Evolutionary conservation across 2,888 invertebrate species (phyloP).

Genomic region (Plutella xylostella): DNA sequence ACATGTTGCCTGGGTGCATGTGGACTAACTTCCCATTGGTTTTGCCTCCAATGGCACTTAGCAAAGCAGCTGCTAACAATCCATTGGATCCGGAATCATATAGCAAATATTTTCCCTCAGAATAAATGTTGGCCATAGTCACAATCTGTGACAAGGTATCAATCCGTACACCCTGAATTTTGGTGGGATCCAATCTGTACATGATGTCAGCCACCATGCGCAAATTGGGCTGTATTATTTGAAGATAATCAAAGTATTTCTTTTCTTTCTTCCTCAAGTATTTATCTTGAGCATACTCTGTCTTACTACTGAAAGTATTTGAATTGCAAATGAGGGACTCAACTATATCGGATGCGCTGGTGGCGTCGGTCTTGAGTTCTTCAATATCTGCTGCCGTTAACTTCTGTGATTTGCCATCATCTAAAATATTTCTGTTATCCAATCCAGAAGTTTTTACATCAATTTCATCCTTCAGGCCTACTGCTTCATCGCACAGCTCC

Average conservation of each 20-base stretch:
- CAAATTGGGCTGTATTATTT: conserved; percentile 83
- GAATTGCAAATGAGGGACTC: conserved; percentile 91
- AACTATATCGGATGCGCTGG: conserved; percentile 85
- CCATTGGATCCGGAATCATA: conserved; percentile 93
- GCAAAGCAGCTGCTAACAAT: conserved; percentile 82
- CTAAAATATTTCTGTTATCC: conserved; percentile 88
- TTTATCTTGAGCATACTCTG: conserved; percentile 93
- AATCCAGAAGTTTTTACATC: conserved; percentile 75
- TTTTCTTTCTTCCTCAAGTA: conserved; percentile 95
- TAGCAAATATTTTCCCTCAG: conserved; percentile 81
- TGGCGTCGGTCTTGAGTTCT: conserved; percentile 79
- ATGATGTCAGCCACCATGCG: conserved; percentile 87
- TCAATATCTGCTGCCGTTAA: conserved; percentile 87
- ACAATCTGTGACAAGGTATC: conserved; percentile 93
- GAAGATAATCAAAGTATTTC: conserved; percentile 89
- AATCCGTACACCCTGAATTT: conserved; percentile 81
- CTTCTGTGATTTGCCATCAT: conserved; percentile 84
- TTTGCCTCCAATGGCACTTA: conserved; percentile 79
- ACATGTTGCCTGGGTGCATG: conserved; percentile 84
- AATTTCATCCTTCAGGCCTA: conserved; percentile 69
- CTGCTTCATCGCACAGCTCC: conserved; percentile 59
- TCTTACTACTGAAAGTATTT: conserved; percentile 89
- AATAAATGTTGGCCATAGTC: conserved; percentile 82
- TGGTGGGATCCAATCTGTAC: conserved; percentile 81
- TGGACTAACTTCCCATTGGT: conserved; percentile 77